Base-by-base conservation (phyloP, 2,888 invertebrate species). In the Aphodius sticticus region DNA sequence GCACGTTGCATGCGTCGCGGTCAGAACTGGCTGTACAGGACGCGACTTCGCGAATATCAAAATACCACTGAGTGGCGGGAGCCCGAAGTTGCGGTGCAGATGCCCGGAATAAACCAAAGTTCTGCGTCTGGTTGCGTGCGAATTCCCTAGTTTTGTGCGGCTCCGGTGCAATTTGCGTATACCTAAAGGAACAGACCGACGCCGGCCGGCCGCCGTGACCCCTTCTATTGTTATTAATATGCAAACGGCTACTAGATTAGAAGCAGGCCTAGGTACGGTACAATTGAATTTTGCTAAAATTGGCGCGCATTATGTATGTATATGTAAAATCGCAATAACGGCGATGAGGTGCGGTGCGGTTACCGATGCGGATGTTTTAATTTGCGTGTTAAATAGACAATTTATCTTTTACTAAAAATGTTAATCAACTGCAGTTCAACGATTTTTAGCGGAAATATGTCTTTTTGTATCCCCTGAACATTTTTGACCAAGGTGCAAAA, bases 41-140 rank as follows among this genome's bases (percentile, higher is more conserved):
- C 53, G 53, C 53, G 53, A 53, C 53, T 53, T 53, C 53, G 53
- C 53, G 53, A 53, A 53, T 53, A 53, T 53, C 53, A 53, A 53
- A 53, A 53, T 53, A 53, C 53, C 53, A 53, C 53, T 53, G 53
- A 53, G 53, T 53, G 12, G 53, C 53, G 53, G 12, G 53, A 7
- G 53, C 53, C 53, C 53, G 53, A 7, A 53, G 12, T 26, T 5
- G 53, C 53, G 53, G 53, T 53, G 53, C 53, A 53, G 53, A 53
- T 53, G 53, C 53, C 53, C 53, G 53, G 53, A 53, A 53, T 53
- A 53, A 53, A 53, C 53, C 53, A 53, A 53, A 53, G 53, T 53
- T 53, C 53, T 53, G 53, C 53, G 53, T 53, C 9, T 7, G 12
- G 9, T 53, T 53, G 53, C 53, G 53, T 53, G 53, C 53, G 53